These are phyloP conservation scores for Ceryle rudis DNA, from an alignment of 2,797 vertebrate genomes.

Conservation along the genomic window DNA sequence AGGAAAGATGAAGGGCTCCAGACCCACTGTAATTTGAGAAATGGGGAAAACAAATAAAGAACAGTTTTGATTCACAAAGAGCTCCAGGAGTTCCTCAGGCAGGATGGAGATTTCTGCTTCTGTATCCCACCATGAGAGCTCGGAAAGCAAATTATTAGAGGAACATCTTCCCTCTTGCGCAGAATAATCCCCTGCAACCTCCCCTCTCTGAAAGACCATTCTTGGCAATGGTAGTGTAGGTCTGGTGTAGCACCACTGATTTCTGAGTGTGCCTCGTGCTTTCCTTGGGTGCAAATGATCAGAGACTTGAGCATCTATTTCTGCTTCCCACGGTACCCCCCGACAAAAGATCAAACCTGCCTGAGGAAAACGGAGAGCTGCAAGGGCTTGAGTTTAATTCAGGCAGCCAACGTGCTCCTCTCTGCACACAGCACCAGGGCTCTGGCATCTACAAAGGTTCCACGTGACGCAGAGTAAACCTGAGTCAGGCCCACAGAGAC, in stretches of 20 bases:
- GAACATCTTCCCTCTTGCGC: background rate
- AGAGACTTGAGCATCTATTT: background rate
- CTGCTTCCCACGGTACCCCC: background rate
- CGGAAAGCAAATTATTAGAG: background rate
- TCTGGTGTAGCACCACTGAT: background rate
- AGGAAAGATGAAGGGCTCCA: background rate
- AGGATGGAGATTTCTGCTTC: background rate
- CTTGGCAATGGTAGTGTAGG: background rate
- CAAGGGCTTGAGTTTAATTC: background rate
- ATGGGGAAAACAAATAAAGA: background rate
- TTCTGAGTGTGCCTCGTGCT: background rate
- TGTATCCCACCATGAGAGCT: background rate
- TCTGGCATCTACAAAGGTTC: constrained; percentile 38
- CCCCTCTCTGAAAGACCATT: background rate
- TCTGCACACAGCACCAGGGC: background rate
- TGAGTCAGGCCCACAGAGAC: background rate
- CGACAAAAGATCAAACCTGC: background rate
- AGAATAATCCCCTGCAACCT: background rate
- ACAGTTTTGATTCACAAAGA: background rate
- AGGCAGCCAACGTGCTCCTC: background rate
- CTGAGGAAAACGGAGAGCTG: background rate
- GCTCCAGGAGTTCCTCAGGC: background rate
- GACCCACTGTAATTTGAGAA: background rate
- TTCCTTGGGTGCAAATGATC: background rate
- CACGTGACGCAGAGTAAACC: background rate